Conservation (phyloP, 1,140 invertebrate genomes). For the Eciton burchellii region DNA sequence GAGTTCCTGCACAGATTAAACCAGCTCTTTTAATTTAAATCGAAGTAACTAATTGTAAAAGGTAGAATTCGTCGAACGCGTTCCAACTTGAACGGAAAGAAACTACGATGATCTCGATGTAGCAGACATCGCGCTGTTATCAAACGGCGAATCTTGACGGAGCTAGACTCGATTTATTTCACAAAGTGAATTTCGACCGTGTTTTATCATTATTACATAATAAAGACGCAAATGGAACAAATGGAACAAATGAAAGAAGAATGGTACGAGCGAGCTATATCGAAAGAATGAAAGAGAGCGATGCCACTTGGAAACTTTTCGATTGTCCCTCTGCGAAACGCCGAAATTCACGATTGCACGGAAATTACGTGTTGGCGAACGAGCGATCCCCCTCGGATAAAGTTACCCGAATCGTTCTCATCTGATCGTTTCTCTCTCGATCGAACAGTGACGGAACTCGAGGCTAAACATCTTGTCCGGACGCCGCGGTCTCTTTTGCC, state of each 20-base stretch:
- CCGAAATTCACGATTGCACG: slow-evolving; percentile 5
- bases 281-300: slow-evolving; percentile 12
- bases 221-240: background rate
- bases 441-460: background rate
- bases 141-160: background rate
- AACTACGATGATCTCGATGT: background rate
- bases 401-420: slow-evolving; percentile 39
- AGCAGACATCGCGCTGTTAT: background rate
- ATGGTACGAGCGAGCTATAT: background rate
- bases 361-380: slow-evolving; percentile 17
- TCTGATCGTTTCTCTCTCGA: slow-evolving; percentile 32
- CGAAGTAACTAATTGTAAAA: background rate
- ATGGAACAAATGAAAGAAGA: too few species aligned
- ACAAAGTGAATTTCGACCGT: background rate
- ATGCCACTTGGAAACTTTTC: slow-evolving; percentile 12
- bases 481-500: slow-evolving; percentile 22
- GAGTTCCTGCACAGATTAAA: slow-evolving; percentile 38
- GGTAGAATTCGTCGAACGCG: background rate
- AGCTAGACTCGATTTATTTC: background rate
- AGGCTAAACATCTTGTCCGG: slow-evolving; percentile 6
- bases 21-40: slow-evolving; percentile 14
- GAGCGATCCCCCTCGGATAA: slow-evolving; percentile 38
- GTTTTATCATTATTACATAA: background rate
- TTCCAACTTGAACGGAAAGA: background rate
- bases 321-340: background rate